Evolutionary conservation across 2,888 invertebrate genomes (phyloP).

Genomic region (Nomada ferruginata): DNA sequence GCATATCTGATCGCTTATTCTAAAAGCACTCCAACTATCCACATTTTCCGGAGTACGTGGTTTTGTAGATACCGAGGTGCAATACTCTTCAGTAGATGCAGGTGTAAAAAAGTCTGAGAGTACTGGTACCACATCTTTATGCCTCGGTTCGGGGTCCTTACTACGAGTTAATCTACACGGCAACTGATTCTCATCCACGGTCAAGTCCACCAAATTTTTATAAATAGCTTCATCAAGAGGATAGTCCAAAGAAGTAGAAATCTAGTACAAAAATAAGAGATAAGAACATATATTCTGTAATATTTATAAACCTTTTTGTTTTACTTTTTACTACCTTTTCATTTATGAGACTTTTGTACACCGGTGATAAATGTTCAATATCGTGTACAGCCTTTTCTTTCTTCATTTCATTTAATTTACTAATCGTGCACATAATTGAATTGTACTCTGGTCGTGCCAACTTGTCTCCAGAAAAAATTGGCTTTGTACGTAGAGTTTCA

Average conservation of each 20-base stretch:
- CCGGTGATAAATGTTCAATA: constrained; percentile 71
- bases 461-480: constrained; percentile 47
- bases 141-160: constrained; percentile 79
- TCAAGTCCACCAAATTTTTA: constrained; percentile 77
- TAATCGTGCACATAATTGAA: constrained; percentile 77
- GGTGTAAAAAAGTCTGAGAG: constrained; percentile 78
- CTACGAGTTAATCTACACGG: constrained; percentile 76
- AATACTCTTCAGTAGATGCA: constrained; percentile 72
- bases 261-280: constrained; percentile 63
- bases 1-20: constrained; percentile 77
- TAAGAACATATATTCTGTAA: background rate
- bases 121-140: constrained; percentile 75
- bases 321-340: constrained; percentile 74
- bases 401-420: constrained; percentile 72
- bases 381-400: constrained; percentile 71
- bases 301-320: background rate
- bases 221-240: constrained; percentile 77
- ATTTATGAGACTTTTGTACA: constrained; percentile 71
- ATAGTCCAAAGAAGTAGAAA: constrained; percentile 78
- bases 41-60: constrained; percentile 65
- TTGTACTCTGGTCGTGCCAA: constrained; percentile 78
- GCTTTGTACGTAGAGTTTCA: background rate
- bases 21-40: constrained; percentile 76
- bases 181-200: constrained; percentile 76
- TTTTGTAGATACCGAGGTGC: constrained; percentile 65